phyloP scores from a whole-genome alignment of 1,140 invertebrate genomes.

The Carcinoscorpius rotundicauda region DNA sequence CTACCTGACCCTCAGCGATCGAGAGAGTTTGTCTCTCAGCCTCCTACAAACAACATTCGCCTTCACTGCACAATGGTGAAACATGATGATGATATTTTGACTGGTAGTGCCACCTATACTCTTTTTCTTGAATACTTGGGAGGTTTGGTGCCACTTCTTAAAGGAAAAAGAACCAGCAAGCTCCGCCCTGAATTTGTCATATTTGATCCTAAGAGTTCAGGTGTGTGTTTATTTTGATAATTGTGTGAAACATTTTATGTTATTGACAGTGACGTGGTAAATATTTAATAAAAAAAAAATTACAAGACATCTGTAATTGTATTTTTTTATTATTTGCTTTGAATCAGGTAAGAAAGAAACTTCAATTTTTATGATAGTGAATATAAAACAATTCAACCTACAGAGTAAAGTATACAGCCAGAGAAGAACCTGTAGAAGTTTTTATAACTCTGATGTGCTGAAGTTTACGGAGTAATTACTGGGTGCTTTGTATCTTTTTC shows the following conservation, averaged over 20 bases:
- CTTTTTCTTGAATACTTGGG: constrained; percentile 93
- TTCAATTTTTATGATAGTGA: too few species aligned
- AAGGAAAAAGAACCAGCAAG: constrained; percentile 90
- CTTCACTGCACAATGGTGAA: constrained; percentile 94
- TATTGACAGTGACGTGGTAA: too few species aligned
- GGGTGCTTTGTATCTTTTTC: too few species aligned
- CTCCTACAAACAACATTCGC: constrained; percentile 65
- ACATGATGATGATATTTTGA: constrained; percentile 58
- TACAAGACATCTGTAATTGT: too few species aligned
- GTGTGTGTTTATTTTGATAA: constrained; percentile 33
- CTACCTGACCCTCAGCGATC: constrained; percentile 77
- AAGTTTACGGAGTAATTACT: too few species aligned
- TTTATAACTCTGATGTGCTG: too few species aligned
- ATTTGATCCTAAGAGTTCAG: constrained; percentile 78
- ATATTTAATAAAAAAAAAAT: too few species aligned
- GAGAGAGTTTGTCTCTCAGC: constrained; percentile 82
- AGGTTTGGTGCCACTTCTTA: constrained; percentile 86
- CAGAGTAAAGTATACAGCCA: too few species aligned
- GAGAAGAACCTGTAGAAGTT: too few species aligned
- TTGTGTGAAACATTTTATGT: neutral
- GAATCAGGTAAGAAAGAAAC: too few species aligned
- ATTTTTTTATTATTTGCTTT: too few species aligned
- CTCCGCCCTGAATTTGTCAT: constrained; percentile 97
- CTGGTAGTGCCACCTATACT: constrained; percentile 53
- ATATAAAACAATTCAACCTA: too few species aligned